Evolutionary conservation across 2,888 invertebrate species (phyloP), one percentile per base, ranked within the genome.

Genomic region (Elegia similella): DNA sequence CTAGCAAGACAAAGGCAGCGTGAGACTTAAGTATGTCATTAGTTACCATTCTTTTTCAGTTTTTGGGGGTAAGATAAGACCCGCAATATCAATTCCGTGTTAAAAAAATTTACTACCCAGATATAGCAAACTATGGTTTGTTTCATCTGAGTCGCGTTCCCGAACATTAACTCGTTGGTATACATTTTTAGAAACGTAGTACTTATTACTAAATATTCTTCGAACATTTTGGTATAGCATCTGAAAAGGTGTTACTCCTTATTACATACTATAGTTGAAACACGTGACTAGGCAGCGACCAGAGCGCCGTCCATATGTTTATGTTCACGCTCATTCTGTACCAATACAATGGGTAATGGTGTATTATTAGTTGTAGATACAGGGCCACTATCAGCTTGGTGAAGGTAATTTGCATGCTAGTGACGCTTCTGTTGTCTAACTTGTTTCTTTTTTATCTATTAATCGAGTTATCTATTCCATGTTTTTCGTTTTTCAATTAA

Each of bases 351-450:
- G 70, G 80, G 79, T 82, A 74, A 78, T 68, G 84, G 80, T 80
- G 68, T 68, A 80, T 66, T 67, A 59, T 66, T 67, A 70, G 59
- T 69, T 72, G 57, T 77, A 85, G 76, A 79, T 82, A 69, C 85
- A 85, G 84, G 73, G 74, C 70, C 82, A 68, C 72, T 77, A 82
- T 83, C 84, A 70, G 85, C 86, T 87, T 72, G 88, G 88, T 88
- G 71, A 87, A 88, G 91, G 91, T 89, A 90, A 87, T 73, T 42
- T 85, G 91, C 91, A 90, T 89, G 90, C 65, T 65, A 67, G 77
- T 82, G 80, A 75, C 60, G 86, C 82, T 89, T 88, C 75, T 64
- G 54, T 63, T 76, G 73, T 78, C 58, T 75, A 69, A 69, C 64
- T 62, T 71, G 73, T 68, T 71, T 73, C 67, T 63, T 72, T 70